These are phyloP conservation scores for Drosophila pseudoananassae DNA, from an alignment of 1,140 invertebrate species.

Conservation along the genomic window DNA sequence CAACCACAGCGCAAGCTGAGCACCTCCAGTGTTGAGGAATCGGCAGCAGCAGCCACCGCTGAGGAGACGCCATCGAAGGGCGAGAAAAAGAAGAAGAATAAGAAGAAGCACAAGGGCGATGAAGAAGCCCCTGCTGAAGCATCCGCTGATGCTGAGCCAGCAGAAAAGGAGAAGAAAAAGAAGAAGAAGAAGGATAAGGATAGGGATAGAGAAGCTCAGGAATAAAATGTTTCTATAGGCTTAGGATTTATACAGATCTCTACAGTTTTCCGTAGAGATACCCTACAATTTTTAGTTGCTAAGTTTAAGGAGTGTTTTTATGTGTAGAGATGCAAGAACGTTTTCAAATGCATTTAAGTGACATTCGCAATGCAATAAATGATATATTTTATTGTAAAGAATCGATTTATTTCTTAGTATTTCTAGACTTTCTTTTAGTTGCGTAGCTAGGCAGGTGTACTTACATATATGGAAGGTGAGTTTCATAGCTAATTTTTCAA, in stretches of 20 bases:
- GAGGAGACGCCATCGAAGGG: slow-evolving; percentile 85
- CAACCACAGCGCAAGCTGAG: slow-evolving; percentile 86
- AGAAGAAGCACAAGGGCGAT: slow-evolving; percentile 86
- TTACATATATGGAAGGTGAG: slow-evolving; percentile 34
- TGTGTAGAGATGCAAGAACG: slow-evolving; percentile 43
- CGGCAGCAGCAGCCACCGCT: slow-evolving; percentile 67
- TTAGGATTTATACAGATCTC: slow-evolving; percentile 44
- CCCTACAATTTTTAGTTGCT: slow-evolving; percentile 52
- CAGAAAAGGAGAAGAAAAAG: slow-evolving; percentile 88
- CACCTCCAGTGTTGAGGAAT: slow-evolving; percentile 83
- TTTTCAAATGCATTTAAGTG: slow-evolving; percentile 70
- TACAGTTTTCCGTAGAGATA: slow-evolving; percentile 49
- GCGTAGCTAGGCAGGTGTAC: not conserved
- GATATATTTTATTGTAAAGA: slow-evolving; percentile 65
- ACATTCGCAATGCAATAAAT: slow-evolving; percentile 81
- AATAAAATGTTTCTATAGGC: slow-evolving; percentile 55
- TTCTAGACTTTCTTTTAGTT: slow-evolving; percentile 5
- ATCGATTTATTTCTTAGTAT: slow-evolving; percentile 22
- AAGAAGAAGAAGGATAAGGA: slow-evolving; percentile 91
- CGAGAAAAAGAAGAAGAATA: slow-evolving; percentile 89
- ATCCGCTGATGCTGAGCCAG: slow-evolving; percentile 66
- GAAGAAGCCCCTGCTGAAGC: slow-evolving; percentile 85
- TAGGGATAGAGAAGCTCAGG: slow-evolving; percentile 84
- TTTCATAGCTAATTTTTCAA: not conserved
- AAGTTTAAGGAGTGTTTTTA: slow-evolving; percentile 59